Evolutionary conservation across 2,113 vertebrate species (phyloP).

Genomic region (Donacobius atricapilla): DNA sequence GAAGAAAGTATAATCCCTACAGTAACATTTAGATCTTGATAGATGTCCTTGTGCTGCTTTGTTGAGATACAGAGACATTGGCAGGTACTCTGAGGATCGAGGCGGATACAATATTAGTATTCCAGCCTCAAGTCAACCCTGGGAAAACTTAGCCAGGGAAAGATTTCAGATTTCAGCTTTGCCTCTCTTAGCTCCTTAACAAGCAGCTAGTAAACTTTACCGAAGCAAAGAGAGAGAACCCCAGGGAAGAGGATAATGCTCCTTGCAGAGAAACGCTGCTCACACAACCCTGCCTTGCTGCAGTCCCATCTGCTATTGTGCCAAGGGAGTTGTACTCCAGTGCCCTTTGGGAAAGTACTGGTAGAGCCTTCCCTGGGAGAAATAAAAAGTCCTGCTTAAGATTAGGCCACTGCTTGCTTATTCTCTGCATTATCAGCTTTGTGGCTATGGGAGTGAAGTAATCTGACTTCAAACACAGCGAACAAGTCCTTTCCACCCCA

Average conservation of each 20-base stretch:
- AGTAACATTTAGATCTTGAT: slow-evolving; percentile 37
- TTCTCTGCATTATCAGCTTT: slow-evolving; percentile 37
- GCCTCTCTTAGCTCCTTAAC: slow-evolving; percentile 28
- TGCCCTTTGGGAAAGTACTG: background rate
- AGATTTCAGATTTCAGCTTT: slow-evolving; percentile 44
- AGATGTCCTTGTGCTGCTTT: slow-evolving; percentile 46
- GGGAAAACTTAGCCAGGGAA: slow-evolving; percentile 26
- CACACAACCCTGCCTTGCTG: background rate
- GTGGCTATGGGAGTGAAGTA: background rate
- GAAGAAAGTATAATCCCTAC: slow-evolving; percentile 32
- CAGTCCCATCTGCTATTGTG: slow-evolving; percentile 7
- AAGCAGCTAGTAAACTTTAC: slow-evolving; percentile 57
- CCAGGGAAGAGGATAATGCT: slow-evolving; percentile 1
- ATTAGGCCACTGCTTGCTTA: slow-evolving; percentile 21
- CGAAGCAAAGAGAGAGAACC: slow-evolving; percentile 29
- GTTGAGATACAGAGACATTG: slow-evolving; percentile 4
- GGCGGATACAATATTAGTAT: slow-evolving; percentile 15
- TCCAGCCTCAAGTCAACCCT: slow-evolving; percentile 48
- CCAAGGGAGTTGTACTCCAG: background rate
- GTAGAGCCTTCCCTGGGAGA: background rate
- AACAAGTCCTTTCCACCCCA: slow-evolving; percentile 33
- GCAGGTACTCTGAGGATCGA: slow-evolving; percentile 20
- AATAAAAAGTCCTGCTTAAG: background rate
- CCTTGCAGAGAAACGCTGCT: slow-evolving; percentile 10
- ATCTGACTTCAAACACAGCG: slow-evolving; percentile 27